Base-by-base conservation (phyloP, 2,888 invertebrate genomes). In the Nematopogon swammerdamellus region DNA sequence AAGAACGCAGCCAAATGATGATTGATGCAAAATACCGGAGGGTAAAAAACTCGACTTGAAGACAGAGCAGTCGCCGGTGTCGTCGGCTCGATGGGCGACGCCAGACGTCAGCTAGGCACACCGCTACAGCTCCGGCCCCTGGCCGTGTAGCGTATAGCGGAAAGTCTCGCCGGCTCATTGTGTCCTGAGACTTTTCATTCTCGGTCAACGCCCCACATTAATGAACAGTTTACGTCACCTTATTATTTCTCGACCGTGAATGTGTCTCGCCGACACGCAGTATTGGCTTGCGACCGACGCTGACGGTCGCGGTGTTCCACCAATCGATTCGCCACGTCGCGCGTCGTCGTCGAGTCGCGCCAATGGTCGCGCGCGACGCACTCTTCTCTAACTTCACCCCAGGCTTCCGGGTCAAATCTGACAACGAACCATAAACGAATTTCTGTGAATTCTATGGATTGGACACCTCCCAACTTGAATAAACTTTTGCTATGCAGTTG, bases 241-340 rank as follows among this genome's bases (percentile, higher is more conserved):
- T 63, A 64, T 63, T 64, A 67, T 62, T 62, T 58, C 53, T 57
- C 55, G 56, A 58, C 53, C 60, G 62, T 61, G 63, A 64, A 68
- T 62, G 60, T 65, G 60, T 64, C 51, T 58, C 64, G 64, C 63
- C 63, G 49, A 46, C 44, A 6, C 25, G 36, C 8, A 14, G n/a
- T 36, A 36, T 36, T 36, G 36, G 36, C 36, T 8, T 14, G 36
- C 36, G 36, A 63, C 63, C 61, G 62, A 59, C 61, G 62, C 58
- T 61, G n/a, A n/a, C n/a, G n/a, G n/a, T n/a, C n/a, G 58, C 63
- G 62, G 62, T 64, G 63, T 25, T n/a, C 25, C 5, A 64, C 64
- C 62, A 71, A 72, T 69, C 63, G 65, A 71, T 70, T 70, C 57
- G 64, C 61, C 58, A 67, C 63, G 67, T 66, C 64, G 65, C 57